phyloP scores from a whole-genome alignment of 2,888 invertebrate genomes.

The Drosophila nigritarsus region DNA sequence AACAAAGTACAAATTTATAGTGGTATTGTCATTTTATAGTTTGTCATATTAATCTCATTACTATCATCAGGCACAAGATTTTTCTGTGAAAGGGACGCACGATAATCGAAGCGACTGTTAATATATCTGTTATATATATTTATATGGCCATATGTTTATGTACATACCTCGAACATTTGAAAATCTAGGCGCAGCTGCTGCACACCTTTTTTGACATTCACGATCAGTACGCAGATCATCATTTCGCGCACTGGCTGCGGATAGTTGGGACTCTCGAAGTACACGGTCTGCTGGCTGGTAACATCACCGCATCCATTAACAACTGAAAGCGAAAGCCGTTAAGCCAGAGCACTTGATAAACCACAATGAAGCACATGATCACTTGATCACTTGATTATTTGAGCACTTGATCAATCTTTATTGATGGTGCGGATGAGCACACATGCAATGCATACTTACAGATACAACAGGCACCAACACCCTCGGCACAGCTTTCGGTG shows the following conservation, averaged over 20 bases:
- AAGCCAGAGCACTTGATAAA: background rate
- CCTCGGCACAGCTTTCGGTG: slow-evolving; percentile 90
- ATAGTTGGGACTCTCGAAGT: slow-evolving; percentile 90
- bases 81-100: background rate
- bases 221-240: slow-evolving; percentile 88
- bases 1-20: no score
- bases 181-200: slow-evolving; percentile 90
- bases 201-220: slow-evolving; percentile 87
- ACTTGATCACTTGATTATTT: background rate
- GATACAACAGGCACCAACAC: slow-evolving; percentile 91
- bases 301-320: slow-evolving; percentile 89
- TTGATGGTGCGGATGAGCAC: background rate
- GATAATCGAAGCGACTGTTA: background rate
- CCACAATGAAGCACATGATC: slow-evolving; percentile 5
- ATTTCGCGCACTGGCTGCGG: slow-evolving; percentile 87
- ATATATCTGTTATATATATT: background rate
- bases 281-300: slow-evolving; percentile 88
- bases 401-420: background rate
- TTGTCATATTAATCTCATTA: background rate
- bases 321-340: slow-evolving; percentile 85
- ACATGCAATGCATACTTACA: slow-evolving; percentile 86
- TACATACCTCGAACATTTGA: slow-evolving; percentile 88
- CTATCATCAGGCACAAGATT: background rate
- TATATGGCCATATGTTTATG: background rate
- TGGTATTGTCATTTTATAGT: background rate